phyloP scores from a whole-genome alignment of 2,113 vertebrate species.

The Corythornis madagascariensis region DNA sequence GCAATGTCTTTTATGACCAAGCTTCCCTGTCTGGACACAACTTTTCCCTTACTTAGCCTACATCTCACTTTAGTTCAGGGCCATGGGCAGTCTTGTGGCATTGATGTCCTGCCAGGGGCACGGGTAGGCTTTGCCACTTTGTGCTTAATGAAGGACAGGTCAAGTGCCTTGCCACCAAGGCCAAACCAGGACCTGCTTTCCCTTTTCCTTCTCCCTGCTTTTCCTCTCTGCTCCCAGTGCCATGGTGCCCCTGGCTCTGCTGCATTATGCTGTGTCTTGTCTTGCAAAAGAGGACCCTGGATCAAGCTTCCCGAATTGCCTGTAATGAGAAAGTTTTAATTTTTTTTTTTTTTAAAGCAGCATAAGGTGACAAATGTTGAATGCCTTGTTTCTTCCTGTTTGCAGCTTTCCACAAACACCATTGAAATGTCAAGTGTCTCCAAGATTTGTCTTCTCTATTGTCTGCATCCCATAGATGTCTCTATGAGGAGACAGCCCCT shows the following conservation, averaged over 20 bases:
- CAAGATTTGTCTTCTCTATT: neutral
- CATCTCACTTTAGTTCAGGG: neutral
- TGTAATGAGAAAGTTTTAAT: neutral
- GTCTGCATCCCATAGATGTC: neutral
- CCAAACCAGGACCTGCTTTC: neutral
- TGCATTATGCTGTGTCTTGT: neutral
- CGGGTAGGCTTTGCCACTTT: neutral
- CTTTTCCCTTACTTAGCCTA: neutral
- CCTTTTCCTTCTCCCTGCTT: neutral
- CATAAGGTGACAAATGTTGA: neutral
- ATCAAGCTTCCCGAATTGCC: neutral
- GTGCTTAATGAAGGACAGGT: neutral
- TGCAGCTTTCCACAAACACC: neutral
- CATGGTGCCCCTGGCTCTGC: neutral
- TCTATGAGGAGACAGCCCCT: neutral
- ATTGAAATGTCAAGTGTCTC: neutral
- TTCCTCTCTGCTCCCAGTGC: rapidly evolving
- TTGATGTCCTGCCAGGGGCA: neutral
- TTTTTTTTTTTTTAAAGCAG: neutral
- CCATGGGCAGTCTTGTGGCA: neutral
- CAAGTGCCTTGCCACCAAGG: neutral
- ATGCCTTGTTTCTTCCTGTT: neutral
- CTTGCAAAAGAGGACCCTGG: neutral
- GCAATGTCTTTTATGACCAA: neutral
- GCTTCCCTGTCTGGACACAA: neutral